Evolutionary conservation across 2,797 vertebrate genomes (phyloP).

Genomic region (Vultur gryphus): DNA sequence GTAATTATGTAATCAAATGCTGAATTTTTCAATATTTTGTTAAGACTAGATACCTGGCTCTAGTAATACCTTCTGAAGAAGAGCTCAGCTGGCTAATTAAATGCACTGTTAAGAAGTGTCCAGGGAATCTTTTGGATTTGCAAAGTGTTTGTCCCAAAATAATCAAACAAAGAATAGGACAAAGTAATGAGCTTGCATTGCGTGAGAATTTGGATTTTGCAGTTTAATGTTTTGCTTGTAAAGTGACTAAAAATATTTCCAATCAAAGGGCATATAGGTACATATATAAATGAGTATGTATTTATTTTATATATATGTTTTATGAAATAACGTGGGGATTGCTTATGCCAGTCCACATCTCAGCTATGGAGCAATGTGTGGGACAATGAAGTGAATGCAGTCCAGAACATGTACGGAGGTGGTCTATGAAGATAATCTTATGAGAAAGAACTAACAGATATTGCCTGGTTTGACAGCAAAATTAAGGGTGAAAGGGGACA

Average conservation of each 20-base stretch:
- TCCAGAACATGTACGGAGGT: background rate
- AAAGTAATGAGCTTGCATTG: background rate
- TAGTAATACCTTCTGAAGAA: background rate
- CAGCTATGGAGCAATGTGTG: background rate
- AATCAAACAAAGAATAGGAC: background rate
- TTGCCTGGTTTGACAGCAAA: background rate
- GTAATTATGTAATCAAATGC: background rate
- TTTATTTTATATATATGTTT: background rate
- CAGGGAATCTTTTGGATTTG: background rate
- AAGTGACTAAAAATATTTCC: background rate
- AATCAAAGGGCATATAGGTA: background rate
- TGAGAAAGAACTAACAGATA: background rate
- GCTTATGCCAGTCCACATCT: background rate
- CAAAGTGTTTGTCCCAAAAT: background rate
- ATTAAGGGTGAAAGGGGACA: background rate
- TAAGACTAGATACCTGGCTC: background rate
- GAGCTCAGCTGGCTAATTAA: conserved; percentile 7
- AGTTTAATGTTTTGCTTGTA: background rate
- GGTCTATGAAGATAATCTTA: background rate
- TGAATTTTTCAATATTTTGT: background rate
- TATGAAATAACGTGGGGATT: background rate
- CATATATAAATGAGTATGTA: background rate
- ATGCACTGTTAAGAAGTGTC: background rate
- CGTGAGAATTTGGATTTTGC: background rate
- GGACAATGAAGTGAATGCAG: background rate